A percentile compares a stretch with the other conserved stretches of the same genome.
phyloP scores from a whole-genome alignment of 2,888 invertebrate genomes.

The Sympetrum striolatum region DNA sequence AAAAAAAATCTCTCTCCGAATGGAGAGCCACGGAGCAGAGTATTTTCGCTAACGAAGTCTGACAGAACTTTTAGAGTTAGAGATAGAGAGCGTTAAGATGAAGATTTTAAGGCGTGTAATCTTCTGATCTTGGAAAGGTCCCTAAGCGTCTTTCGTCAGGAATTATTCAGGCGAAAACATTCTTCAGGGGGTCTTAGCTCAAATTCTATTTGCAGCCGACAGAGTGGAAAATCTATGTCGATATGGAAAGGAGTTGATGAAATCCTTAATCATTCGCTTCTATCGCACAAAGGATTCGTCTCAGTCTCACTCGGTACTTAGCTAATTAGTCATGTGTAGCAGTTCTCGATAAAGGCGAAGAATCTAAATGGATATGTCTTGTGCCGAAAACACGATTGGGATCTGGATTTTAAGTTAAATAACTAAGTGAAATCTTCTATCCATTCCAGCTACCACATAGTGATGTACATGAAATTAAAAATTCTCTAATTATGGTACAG shows the following conservation, averaged over 20 bases:
- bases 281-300: not conserved
- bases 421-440: no score
- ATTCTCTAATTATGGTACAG: no score
- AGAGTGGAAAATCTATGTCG: constrained; percentile 13
- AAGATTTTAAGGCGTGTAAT: constrained; percentile 9
- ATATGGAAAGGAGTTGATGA: not conserved
- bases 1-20: not conserved
- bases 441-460: no score
- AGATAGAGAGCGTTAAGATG: not conserved
- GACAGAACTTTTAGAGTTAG: not conserved
- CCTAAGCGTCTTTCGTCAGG: constrained; percentile 6
- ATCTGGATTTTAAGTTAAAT: no score
- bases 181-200: not conserved
- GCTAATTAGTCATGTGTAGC: not conserved
- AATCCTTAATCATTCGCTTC: not conserved
- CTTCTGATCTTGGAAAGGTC: constrained; percentile 6
- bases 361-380: no score
- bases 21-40: not conserved
- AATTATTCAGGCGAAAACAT: not conserved
- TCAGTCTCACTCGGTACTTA: not conserved
- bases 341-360: not conserved
- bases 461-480: no score
- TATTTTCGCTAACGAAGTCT: not conserved
- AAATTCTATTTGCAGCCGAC: constrained; percentile 5
- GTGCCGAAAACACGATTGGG: no score